Percentiles rank a stretch among this genome's conserved stretches.
Conservation (phyloP, 2,888 invertebrate species). For the Drosophila mayaguana region DNA sequence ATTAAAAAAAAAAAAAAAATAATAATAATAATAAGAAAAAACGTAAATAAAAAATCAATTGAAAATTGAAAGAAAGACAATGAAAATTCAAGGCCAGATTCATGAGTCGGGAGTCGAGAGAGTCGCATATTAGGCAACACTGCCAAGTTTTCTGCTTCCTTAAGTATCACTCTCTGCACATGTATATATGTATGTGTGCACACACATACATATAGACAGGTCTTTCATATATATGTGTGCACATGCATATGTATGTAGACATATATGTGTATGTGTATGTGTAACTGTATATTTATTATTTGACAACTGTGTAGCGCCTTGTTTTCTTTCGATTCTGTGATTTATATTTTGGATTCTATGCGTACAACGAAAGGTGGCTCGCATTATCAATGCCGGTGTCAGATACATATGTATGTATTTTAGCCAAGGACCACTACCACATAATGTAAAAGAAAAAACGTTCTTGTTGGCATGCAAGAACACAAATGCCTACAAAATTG, state of each 20-base stretch:
- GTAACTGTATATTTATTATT: too few relatives aligned
- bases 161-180: conserved; percentile 25
- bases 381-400: conserved; percentile 59
- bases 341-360: conserved; percentile 59
- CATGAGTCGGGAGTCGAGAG: conserved; percentile 31
- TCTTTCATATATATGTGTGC: conserved; percentile 3
- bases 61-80: conserved; percentile 7
- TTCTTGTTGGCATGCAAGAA: conserved; percentile 84
- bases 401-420: conserved; percentile 44
- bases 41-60: background rate
- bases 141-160: conserved; percentile 25
- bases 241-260: too few relatives aligned
- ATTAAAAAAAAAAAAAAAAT: background rate
- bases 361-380: conserved; percentile 54
- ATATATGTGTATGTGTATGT: too few relatives aligned
- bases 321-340: conserved; percentile 51
- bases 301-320: conserved; percentile 41
- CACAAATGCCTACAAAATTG: conserved; percentile 80
- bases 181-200: background rate
- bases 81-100: conserved; percentile 9
- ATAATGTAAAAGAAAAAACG: conserved; percentile 84
- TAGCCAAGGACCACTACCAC: conserved; percentile 81
- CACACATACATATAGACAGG: background rate
- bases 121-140: conserved; percentile 21
- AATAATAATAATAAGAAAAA: too few relatives aligned